phyloP scores from a whole-genome alignment of 2,888 invertebrate genomes.

The Zelleria hepariella region DNA sequence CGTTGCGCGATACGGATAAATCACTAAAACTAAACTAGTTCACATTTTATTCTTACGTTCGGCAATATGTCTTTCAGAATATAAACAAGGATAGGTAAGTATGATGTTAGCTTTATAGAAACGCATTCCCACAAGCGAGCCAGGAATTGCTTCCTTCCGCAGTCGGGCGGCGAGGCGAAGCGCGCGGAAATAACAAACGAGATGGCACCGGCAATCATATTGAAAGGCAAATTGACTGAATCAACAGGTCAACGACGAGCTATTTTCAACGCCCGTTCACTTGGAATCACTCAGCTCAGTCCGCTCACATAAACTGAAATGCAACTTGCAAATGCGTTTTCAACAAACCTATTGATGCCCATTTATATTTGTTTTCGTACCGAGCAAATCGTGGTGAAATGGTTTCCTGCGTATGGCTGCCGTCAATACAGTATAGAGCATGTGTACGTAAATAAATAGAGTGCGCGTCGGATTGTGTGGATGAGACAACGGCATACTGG shows the following conservation, averaged over 20 bases:
- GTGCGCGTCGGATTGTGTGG: not conserved
- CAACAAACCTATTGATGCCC: not conserved
- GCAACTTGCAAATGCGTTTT: not conserved
- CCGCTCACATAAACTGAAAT: not conserved
- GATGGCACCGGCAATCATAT: constrained; percentile 49
- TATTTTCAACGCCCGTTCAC: constrained; percentile 16
- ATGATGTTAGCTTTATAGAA: constrained; percentile 11
- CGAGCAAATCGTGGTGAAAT: not conserved
- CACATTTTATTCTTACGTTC: not conserved
- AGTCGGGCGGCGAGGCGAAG: constrained; percentile 27
- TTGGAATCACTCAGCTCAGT: not conserved
- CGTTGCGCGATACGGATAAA: constrained; percentile 15
- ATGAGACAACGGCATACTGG: not conserved
- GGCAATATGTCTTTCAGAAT: not conserved
- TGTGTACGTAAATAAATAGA: constrained; percentile 1
- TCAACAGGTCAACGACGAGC: constrained; percentile 50
- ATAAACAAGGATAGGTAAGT: not conserved
- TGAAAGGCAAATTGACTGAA: constrained; percentile 55
- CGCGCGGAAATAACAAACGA: constrained; percentile 58
- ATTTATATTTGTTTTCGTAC: not conserved
- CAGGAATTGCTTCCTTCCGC: constrained; percentile 67
- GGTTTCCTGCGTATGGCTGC: not conserved
- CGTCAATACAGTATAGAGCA: not conserved
- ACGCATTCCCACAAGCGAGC: constrained; percentile 40
- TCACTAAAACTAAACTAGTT: not conserved